Percentiles rank a stretch among this genome's conserved stretches.
Conservation (phyloP, 37 sponge, comb jelly and placozoan genomes). For the Tethya wilhelma region DNA sequence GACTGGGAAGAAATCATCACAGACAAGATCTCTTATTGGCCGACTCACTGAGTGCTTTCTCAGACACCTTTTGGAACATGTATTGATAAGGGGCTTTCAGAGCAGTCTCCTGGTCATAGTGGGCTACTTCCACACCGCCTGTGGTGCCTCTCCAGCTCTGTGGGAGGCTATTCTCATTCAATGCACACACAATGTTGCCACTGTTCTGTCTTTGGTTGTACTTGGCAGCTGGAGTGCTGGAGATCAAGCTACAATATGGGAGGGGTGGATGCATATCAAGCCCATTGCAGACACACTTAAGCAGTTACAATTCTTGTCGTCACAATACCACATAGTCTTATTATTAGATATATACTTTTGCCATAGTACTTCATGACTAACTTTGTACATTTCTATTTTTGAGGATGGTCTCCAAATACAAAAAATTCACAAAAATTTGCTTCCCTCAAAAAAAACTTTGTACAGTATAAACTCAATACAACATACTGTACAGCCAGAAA, state of each 20-base stretch:
- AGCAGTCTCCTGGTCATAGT: slow-evolving; percentile 9
- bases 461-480: no score
- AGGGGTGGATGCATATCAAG: background rate
- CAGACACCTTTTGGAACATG: slow-evolving; percentile 62
- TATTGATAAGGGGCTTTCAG: slow-evolving; percentile 31
- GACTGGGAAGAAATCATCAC: no score
- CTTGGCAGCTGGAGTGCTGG: slow-evolving; percentile 31
- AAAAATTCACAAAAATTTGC: no score
- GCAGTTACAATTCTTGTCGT: background rate
- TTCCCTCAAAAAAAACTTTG: no score
- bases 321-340: background rate
- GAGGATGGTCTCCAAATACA: no score
- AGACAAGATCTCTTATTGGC: background rate
- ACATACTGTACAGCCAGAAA: background rate
- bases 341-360: background rate
- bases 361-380: no score
- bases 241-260: background rate
- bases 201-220: slow-evolving; percentile 46
- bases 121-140: background rate
- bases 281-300: background rate
- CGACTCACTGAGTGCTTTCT: slow-evolving; percentile 41
- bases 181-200: slow-evolving; percentile 20
- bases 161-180: slow-evolving; percentile 44
- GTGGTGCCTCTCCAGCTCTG: background rate
- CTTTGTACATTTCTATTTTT: no score